Evolutionary conservation across 2,888 invertebrate genomes (phyloP).

Genomic region (Ernsta delagoae): DNA sequence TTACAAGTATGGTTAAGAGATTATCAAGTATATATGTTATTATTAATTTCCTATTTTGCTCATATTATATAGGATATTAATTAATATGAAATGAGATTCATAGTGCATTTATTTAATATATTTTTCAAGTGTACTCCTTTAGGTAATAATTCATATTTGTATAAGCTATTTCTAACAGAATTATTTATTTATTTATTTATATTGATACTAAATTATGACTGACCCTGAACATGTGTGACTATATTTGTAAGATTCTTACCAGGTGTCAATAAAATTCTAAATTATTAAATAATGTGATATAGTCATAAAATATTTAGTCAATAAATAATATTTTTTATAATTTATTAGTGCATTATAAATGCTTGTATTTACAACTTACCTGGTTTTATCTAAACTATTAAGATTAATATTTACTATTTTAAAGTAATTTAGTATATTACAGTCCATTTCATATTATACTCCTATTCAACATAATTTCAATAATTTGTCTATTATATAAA

Average conservation of each 20-base stretch:
- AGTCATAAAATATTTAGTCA: conserved; percentile 33
- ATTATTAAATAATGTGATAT: conserved; percentile 50
- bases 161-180: no score
- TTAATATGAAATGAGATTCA: neutral
- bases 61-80: neutral
- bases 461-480: neutral
- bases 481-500: neutral
- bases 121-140: neutral
- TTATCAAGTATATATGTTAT: neutral
- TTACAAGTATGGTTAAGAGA: no score
- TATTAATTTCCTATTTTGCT: neutral
- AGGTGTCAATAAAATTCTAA: conserved; percentile 23
- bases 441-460: no score
- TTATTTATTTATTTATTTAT: neutral
- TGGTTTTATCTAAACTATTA: neutral
- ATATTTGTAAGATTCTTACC: conserved; percentile 1
- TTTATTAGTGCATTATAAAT: conserved; percentile 58
- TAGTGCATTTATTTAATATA: neutral
- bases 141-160: no score
- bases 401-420: conserved; percentile 26
- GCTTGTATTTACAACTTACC: conserved; percentile 41
- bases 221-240: no score
- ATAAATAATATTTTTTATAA: conserved; percentile 24
- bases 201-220: neutral
- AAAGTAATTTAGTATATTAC: conserved; percentile 15